phyloP scores from a whole-genome alignment of 2,113 vertebrate species.

The Plectropomus leopardus region DNA sequence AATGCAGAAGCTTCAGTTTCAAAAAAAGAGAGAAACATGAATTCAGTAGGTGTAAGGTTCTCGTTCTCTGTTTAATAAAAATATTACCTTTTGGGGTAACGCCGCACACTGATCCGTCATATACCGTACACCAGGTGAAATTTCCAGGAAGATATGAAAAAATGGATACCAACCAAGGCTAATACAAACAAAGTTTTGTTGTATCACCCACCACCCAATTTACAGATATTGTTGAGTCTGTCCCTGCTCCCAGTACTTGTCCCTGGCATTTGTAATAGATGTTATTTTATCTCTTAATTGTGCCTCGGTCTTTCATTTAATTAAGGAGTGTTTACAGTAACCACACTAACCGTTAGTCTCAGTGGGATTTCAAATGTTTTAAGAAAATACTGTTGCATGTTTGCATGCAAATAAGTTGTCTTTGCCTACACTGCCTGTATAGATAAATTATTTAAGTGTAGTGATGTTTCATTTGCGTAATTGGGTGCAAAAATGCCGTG shows the following conservation, averaged over 20 bases:
- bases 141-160: too few species aligned
- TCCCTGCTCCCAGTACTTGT: neutral
- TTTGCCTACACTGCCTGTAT: neutral
- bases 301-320: neutral
- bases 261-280: neutral
- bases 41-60: too few species aligned
- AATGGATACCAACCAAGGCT: too few species aligned
- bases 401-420: neutral
- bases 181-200: neutral
- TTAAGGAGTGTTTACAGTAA: slow-evolving; percentile 2
- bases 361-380: neutral
- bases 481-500: neutral
- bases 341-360: neutral
- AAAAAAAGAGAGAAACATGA: too few species aligned
- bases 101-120: too few species aligned
- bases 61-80: too few species aligned
- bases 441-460: neutral
- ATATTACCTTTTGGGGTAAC: too few species aligned
- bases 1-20: too few species aligned
- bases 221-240: neutral
- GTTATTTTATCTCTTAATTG: neutral
- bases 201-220: neutral
- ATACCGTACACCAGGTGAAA: too few species aligned
- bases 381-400: neutral
- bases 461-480: too few species aligned